Evolutionary conservation across 2,888 invertebrate genomes (phyloP).

Genomic region (Eupeodes luniger): DNA sequence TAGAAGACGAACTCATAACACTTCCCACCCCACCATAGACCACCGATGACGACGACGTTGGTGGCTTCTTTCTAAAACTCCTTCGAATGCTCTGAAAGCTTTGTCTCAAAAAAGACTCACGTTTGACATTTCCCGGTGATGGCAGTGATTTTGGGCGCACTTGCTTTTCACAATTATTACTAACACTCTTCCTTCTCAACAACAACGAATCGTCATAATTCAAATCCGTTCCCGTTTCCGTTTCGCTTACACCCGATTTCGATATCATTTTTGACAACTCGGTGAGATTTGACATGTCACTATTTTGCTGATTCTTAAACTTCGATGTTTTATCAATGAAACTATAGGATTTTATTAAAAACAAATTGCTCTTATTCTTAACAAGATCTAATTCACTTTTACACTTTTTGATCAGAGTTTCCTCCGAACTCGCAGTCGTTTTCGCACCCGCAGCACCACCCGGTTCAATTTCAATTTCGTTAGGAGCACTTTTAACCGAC

Average conservation of each 20-base stretch:
- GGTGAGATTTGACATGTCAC: conserved; percentile 46
- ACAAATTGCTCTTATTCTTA: conserved; percentile 80
- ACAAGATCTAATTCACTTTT: conserved; percentile 77
- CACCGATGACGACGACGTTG: conserved; percentile 12
- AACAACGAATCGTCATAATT: conserved; percentile 51
- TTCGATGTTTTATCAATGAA: conserved; percentile 77
- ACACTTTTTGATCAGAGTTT: conserved; percentile 58
- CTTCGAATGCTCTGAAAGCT: conserved; percentile 81
- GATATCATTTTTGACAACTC: conserved; percentile 51
- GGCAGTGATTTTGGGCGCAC: conserved; percentile 59
- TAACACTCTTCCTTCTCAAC: conserved; percentile 50
- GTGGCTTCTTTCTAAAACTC: conserved; percentile 78
- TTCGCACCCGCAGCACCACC: background rate
- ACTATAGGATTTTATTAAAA: conserved; percentile 79
- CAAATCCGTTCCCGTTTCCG: conserved; percentile 30
- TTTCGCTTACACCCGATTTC: conserved; percentile 22
- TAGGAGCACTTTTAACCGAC: conserved; percentile 34
- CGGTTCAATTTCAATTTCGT: background rate
- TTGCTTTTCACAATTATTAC: conserved; percentile 11
- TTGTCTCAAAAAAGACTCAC: conserved; percentile 81
- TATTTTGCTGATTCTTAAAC: conserved; percentile 10
- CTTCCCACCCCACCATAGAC: conserved; percentile 23
- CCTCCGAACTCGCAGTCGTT: conserved; percentile 5
- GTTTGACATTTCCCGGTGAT: conserved; percentile 77
- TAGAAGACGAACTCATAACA: conserved; percentile 69